Evolutionary conservation across 2,888 invertebrate species (phyloP).

Genomic region (Macrophya annulata): DNA sequence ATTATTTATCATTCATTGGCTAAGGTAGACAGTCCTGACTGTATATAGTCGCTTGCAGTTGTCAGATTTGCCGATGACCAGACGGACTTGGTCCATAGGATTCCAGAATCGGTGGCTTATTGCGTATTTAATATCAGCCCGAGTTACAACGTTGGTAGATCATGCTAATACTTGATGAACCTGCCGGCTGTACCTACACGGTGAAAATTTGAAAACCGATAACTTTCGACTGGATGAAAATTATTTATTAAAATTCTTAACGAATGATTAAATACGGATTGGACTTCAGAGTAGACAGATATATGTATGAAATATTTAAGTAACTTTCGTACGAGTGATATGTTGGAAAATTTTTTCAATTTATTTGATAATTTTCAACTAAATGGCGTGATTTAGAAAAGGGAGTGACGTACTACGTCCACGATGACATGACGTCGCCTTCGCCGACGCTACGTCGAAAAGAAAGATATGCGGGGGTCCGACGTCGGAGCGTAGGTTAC

Average conservation of each 20-base stretch:
- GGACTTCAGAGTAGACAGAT: background rate
- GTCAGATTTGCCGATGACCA: background rate
- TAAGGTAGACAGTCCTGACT: background rate
- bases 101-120: background rate
- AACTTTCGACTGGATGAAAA: background rate
- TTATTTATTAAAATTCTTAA: background rate
- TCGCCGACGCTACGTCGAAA: constrained; percentile 9
- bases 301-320: too few relatives aligned
- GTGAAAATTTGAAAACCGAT: background rate
- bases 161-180: background rate
- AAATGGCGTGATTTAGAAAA: background rate
- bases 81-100: background rate
- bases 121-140: background rate
- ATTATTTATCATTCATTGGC: background rate
- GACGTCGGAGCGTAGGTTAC: background rate
- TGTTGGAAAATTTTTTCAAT: background rate
- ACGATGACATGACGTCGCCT: background rate
- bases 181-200: background rate
- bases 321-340: background rate
- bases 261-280: background rate
- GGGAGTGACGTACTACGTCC: background rate
- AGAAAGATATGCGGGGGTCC: background rate
- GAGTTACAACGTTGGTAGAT: background rate
- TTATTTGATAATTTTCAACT: background rate
- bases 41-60: background rate